phyloP scores from a whole-genome alignment of 2,113 vertebrate species.

The Micronycteris hirsuta region DNA sequence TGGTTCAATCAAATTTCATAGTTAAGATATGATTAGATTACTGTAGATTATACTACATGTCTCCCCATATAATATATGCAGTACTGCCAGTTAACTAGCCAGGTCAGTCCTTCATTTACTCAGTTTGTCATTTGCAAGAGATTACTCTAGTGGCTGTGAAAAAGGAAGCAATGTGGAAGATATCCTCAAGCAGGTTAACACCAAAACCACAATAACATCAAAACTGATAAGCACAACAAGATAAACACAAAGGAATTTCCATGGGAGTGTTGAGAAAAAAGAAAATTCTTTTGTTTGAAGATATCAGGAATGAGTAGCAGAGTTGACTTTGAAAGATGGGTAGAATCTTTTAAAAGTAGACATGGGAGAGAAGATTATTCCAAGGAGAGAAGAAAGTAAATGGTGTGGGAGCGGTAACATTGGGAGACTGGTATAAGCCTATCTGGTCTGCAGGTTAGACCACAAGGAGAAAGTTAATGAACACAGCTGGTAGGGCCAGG shows the following conservation, averaged over 20 bases:
- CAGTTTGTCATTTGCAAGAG: not conserved
- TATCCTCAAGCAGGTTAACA: not conserved
- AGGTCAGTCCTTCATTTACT: not conserved
- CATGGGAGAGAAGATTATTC: not conserved
- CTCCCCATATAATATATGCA: not conserved
- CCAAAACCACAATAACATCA: not conserved
- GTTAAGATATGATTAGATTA: not conserved
- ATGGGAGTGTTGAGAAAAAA: not conserved
- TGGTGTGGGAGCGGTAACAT: not conserved
- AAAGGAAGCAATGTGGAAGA: not conserved
- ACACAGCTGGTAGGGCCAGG: not conserved
- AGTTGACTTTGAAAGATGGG: not conserved
- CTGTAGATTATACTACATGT: not conserved
- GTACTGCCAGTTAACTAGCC: not conserved
- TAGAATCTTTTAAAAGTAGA: not conserved
- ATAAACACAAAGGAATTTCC: not conserved
- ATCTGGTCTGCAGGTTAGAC: not conserved
- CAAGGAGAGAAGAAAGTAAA: not conserved
- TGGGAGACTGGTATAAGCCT: not conserved
- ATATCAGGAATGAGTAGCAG: not conserved
- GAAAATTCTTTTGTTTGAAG: slow-evolving; percentile 4
- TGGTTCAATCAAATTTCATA: not conserved
- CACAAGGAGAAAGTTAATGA: not conserved
- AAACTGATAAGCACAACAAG: not conserved
- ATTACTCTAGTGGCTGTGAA: not conserved